These are phyloP conservation scores for Limnothrissa miodon DNA, from an alignment of 2,113 vertebrate species.

Conservation along the genomic window DNA sequence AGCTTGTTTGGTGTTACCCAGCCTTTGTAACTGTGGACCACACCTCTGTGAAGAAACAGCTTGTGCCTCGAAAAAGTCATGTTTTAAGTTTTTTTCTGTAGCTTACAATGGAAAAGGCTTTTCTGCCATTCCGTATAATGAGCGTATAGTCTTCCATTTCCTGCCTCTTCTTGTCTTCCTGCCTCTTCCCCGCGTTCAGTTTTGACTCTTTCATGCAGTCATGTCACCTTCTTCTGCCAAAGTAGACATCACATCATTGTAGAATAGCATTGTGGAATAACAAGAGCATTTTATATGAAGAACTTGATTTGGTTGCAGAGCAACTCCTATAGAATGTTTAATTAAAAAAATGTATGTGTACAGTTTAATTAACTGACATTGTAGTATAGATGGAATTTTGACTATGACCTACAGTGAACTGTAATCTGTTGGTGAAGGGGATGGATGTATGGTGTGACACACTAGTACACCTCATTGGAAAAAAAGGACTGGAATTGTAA, in stretches of 20 bases:
- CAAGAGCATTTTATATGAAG: conserved; percentile 70
- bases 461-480: conserved; percentile 79
- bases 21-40: neutral
- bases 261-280: conserved; percentile 74
- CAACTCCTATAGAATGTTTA: conserved; percentile 79
- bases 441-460: neutral
- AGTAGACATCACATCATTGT: conserved; percentile 36
- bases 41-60: conserved; percentile 13
- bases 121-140: neutral
- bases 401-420: conserved; percentile 74
- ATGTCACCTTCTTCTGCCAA: conserved; percentile 1
- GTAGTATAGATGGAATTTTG: conserved; percentile 68
- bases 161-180: neutral
- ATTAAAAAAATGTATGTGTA: conserved; percentile 56
- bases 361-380: conserved; percentile 71
- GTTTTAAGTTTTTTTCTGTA: neutral
- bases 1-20: neutral
- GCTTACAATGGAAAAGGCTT: neutral
- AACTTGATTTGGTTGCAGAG: conserved; percentile 86
- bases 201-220: neutral
- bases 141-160: neutral
- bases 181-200: neutral
- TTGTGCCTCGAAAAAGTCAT: neutral
- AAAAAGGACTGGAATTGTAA: conserved; percentile 72
- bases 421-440: conserved; percentile 56